Conservation (phyloP, 2,113 vertebrate species). For the Boleophthalmus pectinirostris region DNA sequence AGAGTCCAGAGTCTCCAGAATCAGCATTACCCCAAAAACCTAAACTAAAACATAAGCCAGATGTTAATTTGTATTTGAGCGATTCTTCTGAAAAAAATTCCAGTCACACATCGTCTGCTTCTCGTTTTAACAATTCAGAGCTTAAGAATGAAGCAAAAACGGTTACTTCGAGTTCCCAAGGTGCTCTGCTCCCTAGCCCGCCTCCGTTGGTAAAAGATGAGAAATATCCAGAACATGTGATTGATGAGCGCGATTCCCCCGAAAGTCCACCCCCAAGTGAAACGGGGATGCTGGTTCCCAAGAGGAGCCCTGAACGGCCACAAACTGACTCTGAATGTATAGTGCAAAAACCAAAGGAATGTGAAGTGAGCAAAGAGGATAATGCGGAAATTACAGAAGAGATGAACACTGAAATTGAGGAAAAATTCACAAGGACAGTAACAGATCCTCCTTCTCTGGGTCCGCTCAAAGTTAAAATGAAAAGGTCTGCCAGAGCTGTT, state of each 20-base stretch:
- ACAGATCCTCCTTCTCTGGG: conserved; percentile 60
- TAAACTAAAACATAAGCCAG: conserved; percentile 56
- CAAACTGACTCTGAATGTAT: not conserved
- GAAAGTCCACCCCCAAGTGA: conserved; percentile 81
- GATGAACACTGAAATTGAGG: conserved; percentile 9
- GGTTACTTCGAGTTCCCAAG: conserved; percentile 24
- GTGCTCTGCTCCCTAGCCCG: conserved; percentile 3
- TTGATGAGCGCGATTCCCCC: conserved; percentile 80
- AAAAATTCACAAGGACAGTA: conserved; percentile 48
- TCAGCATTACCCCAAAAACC: conserved; percentile 33
- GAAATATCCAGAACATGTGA: conserved; percentile 76
- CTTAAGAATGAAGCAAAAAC: conserved; percentile 13
- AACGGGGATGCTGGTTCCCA: conserved; percentile 54
- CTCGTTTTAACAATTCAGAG: conserved; percentile 37
- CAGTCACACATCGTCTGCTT: conserved; percentile 17
- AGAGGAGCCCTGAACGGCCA: conserved; percentile 49
- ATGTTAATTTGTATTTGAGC: conserved; percentile 32
- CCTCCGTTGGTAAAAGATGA: conserved; percentile 48
- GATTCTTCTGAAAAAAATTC: conserved; percentile 36
- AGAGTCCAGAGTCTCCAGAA: conserved; percentile 70
- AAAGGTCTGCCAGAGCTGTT: conserved; percentile 83
- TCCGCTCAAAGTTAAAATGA: conserved; percentile 93
- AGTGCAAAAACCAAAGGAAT: conserved; percentile 48
- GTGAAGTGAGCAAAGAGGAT: conserved; percentile 22
- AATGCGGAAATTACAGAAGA: conserved; percentile 7